phyloP scores from a whole-genome alignment of 2,888 invertebrate genomes.

The Coleophora deauratella region DNA sequence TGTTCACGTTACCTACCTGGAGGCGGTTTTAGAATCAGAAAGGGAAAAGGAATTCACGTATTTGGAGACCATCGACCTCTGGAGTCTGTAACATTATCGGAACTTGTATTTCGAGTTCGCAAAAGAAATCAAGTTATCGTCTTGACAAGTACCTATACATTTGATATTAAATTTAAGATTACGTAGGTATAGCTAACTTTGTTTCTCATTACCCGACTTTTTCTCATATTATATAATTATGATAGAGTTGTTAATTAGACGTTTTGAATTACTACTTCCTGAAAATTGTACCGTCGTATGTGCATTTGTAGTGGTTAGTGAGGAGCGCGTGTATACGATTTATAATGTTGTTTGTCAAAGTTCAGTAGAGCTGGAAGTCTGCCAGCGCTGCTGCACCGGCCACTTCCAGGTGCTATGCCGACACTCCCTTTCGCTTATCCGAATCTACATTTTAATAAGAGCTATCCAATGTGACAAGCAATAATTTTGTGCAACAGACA shows the following conservation, averaged over 20 bases:
- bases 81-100: constrained; percentile 14
- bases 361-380: constrained; percentile 64
- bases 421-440: constrained; percentile 33
- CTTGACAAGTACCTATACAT: no score
- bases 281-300: constrained; percentile 7
- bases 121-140: constrained; percentile 5
- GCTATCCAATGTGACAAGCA: constrained; percentile 16
- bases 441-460: constrained; percentile 24
- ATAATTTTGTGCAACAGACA: constrained; percentile 9
- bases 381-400: constrained; percentile 55
- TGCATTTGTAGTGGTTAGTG: constrained; percentile 27
- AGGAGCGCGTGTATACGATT: constrained; percentile 22
- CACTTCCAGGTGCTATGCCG: constrained; percentile 55
- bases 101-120: constrained; percentile 19
- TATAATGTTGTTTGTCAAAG: constrained; percentile 58
- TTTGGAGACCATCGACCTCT: constrained; percentile 42
- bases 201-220: no score
- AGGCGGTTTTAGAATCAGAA: constrained; percentile 39
- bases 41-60: constrained; percentile 36
- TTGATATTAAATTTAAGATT: no score
- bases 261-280: constrained; percentile 1
- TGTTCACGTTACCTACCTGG: constrained; percentile 39
- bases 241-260: neutral
- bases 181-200: no score
- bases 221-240: no score